These are phyloP conservation scores for Sus scrofa DNA, from an alignment of 2,113 vertebrate genomes.

Conservation along the genomic window T2T-Sscrofa CM000826.6:82290501-82291000, in stretches of 20 bases:
- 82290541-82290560: background rate
- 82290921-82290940: background rate
- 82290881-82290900: background rate
- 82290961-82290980: background rate
- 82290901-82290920: background rate
- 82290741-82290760: constrained; percentile 36
- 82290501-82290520: background rate
- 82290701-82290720: constrained; percentile 45
- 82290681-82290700: constrained; percentile 26
- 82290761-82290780: constrained; percentile 63
- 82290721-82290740: background rate
- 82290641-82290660: background rate
- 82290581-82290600: background rate
- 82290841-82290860: constrained; percentile 22
- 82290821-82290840: constrained; percentile 22
- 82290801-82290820: constrained; percentile 48
- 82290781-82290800: constrained; percentile 53
- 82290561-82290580: background rate
- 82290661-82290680: background rate
- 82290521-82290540: background rate
- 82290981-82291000: background rate
- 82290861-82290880: background rate
- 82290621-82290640: background rate
- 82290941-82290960: background rate
- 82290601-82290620: background rate